phyloP scores from a whole-genome alignment of 2,888 invertebrate genomes.

The Capitulum mitella region DNA sequence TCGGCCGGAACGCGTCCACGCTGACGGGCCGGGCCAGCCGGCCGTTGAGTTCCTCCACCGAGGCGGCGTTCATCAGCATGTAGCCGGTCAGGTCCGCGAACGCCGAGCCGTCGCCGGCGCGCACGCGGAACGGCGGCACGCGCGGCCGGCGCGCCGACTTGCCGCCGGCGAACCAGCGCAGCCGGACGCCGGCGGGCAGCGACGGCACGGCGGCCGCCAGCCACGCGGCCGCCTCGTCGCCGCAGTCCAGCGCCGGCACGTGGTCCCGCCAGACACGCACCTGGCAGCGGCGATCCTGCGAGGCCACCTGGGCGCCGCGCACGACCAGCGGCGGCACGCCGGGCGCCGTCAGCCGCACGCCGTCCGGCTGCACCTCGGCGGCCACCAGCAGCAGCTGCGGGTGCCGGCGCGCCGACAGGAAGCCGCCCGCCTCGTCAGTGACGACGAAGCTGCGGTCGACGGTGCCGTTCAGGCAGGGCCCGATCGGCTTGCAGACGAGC shows the following conservation, averaged over 20 bases:
- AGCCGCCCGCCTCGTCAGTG: constrained; percentile 43
- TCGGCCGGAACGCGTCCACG: constrained; percentile 57
- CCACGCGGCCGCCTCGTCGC: constrained; percentile 64
- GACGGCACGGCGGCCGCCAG: constrained; percentile 49
- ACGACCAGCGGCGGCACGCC: background rate
- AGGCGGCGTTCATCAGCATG: constrained; percentile 59
- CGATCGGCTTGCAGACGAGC: background rate
- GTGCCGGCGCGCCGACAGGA: constrained; percentile 46
- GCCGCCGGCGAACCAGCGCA: background rate
- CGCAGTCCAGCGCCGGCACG: constrained; percentile 62
- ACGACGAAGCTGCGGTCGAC: background rate
- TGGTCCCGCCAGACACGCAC: constrained; percentile 42
- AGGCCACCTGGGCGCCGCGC: background rate
- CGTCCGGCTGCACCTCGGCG: constrained; percentile 35
- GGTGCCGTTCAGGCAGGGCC: background rate
- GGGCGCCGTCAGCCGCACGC: background rate
- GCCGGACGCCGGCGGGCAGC: background rate
- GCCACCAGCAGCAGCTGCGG: constrained; percentile 48
- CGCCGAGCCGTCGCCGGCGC: background rate
- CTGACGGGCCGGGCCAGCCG: constrained; percentile 51
- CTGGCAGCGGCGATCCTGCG: background rate
- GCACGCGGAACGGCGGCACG: background rate
- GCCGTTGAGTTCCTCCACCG: constrained; percentile 58
- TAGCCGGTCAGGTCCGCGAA: constrained; percentile 60
- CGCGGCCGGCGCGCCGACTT: background rate